Conservation (phyloP, 2,888 invertebrate species). For the Standfussiana lucernea region DNA sequence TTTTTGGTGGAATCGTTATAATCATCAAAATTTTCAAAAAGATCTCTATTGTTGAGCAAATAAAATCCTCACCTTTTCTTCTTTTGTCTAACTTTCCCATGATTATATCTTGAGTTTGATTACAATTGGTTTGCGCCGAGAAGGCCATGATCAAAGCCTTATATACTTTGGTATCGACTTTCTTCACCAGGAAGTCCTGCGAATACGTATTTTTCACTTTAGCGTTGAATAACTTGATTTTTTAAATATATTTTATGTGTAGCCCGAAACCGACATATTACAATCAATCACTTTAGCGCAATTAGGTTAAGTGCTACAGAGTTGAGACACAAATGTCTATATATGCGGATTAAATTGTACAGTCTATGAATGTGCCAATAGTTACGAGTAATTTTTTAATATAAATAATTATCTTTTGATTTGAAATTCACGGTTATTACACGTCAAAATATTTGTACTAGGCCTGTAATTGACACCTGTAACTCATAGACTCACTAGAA, state of each 20-base stretch:
- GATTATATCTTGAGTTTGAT: conserved; percentile 98
- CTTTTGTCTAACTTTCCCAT: conserved; percentile 98
- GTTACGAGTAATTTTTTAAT: neutral
- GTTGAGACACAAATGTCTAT: neutral
- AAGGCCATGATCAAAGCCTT: conserved; percentile 97
- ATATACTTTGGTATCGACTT: conserved; percentile 94
- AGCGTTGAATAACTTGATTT: neutral
- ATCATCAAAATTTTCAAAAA: neutral
- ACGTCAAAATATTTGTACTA: neutral
- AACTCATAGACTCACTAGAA: neutral
- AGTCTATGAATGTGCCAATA: neutral
- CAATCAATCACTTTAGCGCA: neutral
- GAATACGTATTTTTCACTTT: conserved; percentile 58
- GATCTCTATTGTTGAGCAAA: neutral
- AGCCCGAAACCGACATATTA: neutral
- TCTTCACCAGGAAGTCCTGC: conserved; percentile 95
- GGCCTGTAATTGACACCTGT: neutral
- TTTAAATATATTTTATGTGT: neutral
- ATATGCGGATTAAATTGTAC: neutral
- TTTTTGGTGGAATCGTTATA: too few species aligned
- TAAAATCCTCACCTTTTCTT: conserved; percentile 92
- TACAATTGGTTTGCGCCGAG: conserved; percentile 98
- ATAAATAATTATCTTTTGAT: neutral
- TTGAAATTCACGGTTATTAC: neutral
- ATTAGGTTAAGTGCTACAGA: neutral